Base-by-base conservation (phyloP, 2,797 vertebrate species). In the Molossus alvarezi region DNA sequence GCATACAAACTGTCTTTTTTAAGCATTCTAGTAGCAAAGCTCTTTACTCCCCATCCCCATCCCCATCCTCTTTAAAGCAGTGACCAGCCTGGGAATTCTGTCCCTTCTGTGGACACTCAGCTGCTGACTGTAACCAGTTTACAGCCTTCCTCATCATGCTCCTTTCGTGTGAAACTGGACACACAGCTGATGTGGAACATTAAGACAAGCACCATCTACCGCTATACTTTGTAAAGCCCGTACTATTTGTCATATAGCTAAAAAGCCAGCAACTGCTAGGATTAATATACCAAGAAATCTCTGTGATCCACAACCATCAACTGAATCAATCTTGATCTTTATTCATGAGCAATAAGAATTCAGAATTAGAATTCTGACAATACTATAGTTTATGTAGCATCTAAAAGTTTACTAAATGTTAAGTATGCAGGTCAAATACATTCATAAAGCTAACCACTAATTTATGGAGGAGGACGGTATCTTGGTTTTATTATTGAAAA, bases 331-430 rank as follows among this genome's bases (percentile, higher is more conserved):
- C 67, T 45, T 71, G 45, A 77, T 69, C 27, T 85, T 93, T 93
- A 87, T 72, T 77, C 64, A 85, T 27, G 7, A 95, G n/a, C 20
- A 57, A 33, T 6, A 75, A 86, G 41, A 97, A 62, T 85, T 90
- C 58, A 91, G 29, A 96, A 88, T 92, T 71, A 53, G 9, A 65
- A 94, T 62, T 81, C 62, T 86, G 8, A 51, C 88, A 93, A 86
- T 60, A 80, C 33, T 65, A 60, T 7, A 90, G 27, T 60, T 82
- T 90, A 25, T 71, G 8, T 45, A 60, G 13, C 11, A 92, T 60
- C 58, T 64, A 82, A 9, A 8, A 65, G 25, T 48, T 88, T 72
- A 73, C 84, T 72, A 94, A 85, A 64, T 86, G 20, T 85, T 72
- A 95, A 88, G 4, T 69, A 77, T 29, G 25, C 41, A 41, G 20